Base-by-base conservation (phyloP, 2,888 invertebrate species). In the Dasysyrphus tricinctus region DNA sequence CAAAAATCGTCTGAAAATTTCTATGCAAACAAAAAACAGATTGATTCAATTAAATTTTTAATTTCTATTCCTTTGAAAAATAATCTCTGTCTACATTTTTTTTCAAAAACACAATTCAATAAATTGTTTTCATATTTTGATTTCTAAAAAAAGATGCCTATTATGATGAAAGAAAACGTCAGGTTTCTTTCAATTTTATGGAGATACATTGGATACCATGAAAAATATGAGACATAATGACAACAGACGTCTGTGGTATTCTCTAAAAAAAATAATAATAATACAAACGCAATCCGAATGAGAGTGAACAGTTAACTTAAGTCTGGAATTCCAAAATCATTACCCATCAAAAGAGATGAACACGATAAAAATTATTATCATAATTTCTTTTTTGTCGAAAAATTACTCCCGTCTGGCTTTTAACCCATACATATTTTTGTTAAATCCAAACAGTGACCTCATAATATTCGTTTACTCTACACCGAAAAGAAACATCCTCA, bases 381-480 rank as follows among this genome's bases (percentile, higher is more conserved):
- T 39, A 37, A 54, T 51, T 29, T 39, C 42, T 14, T 73, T 3
- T 69, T 37, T 59, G 7, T 39, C 47, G 16, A 69, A 54, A 70
- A 75, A 72, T 65, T 39, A 65, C 19, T 76, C 72, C 49, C 73
- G 84, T 80, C 84, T 80, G 80, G 67, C 73, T 73, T 61, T 74
- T 77, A 77, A 85, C 84, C 84, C 59, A 84, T 14, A 24, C 39
- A 61, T 8, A 24, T 8, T 61, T 2, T 24, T 42, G 39, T 24
- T 61, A 24, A 39, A 72, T 80, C 59, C 73, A 76, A 72, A 39
- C 39, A 63, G 63, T 85, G 84, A 85, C 73, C 84, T 85, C 84
- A 85, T 76, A 73, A 49, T 49, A 56, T 24, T 11, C 19, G 9
- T 24, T 54, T 32, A 67, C 49, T 47, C 49, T 47, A 29, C 47